Percentiles rank a stretch among this genome's conserved stretches.
phyloP scores from a whole-genome alignment of 1,140 invertebrate species.

The Drosophila nigrodunni region DNA sequence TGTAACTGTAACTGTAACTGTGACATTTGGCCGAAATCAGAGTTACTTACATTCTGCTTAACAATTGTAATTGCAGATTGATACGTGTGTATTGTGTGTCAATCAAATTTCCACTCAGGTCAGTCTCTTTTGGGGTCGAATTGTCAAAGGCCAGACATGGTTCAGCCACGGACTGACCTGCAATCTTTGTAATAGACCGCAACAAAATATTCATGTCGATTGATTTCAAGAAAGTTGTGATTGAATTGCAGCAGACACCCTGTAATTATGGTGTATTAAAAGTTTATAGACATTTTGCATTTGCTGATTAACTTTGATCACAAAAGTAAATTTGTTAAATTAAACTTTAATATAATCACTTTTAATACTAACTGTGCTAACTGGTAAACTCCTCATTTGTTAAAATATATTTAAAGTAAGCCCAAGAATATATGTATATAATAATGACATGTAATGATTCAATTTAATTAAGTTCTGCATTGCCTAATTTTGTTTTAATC shows the following conservation, averaged over 20 bases:
- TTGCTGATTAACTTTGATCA: no score
- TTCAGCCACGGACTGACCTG: conserved; percentile 17
- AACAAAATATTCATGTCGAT: conserved; percentile 1
- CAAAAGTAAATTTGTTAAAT: no score
- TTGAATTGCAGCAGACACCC: not conserved
- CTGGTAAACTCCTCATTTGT: no score
- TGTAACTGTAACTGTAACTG: conserved; percentile 35
- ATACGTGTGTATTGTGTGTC: conserved; percentile 23
- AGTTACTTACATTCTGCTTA: not conserved
- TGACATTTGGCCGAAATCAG: conserved; percentile 11
- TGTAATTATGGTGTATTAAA: not conserved
- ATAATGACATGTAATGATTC: no score
- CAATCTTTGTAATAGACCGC: not conserved
- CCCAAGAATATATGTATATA: no score
- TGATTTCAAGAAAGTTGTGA: not conserved
- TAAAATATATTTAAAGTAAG: no score
- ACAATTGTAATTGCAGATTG: conserved; percentile 15
- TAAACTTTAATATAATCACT: no score
- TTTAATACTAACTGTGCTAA: no score
- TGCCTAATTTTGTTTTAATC: not conserved
- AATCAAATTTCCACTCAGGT: conserved; percentile 30
- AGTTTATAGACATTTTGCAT: not conserved
- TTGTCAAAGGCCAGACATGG: conserved; percentile 27
- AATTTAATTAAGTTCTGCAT: not conserved
- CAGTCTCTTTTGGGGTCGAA: not conserved